A percentile compares a stretch with the other conserved stretches of the same genome.
Conservation (phyloP, 2,797 vertebrate species). For the Macroramphosus scolopax region DNA sequence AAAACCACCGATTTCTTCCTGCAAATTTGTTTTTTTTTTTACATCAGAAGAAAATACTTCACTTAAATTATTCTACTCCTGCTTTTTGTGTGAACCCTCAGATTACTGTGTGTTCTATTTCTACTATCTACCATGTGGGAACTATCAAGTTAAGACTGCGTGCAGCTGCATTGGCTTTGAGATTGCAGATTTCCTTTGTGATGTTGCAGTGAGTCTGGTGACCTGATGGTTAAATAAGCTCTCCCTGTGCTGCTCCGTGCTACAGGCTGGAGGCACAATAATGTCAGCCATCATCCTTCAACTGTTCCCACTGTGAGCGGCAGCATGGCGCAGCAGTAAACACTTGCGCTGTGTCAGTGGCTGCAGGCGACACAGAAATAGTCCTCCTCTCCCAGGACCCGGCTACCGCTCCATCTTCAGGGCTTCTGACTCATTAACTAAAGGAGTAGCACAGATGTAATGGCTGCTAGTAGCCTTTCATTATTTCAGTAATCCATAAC, state of each 20-base stretch:
- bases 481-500: constrained; percentile 65
- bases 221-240: constrained; percentile 74
- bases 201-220: constrained; percentile 56
- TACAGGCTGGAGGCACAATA: constrained; percentile 70
- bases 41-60: constrained; percentile 4
- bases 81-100: neutral
- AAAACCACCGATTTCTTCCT: constrained; percentile 4
- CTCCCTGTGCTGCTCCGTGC: constrained; percentile 61
- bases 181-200: constrained; percentile 34
- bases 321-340: constrained; percentile 73
- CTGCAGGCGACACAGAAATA: constrained; percentile 77
- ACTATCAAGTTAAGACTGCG: too few relatives aligned
- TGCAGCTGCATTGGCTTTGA: too few relatives aligned
- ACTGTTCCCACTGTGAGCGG: constrained; percentile 69
- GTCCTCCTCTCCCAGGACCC: constrained; percentile 64
- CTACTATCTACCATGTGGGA: too few relatives aligned
- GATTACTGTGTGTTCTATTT: too few relatives aligned
- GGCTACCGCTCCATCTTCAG: constrained; percentile 61
- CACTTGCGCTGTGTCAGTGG: constrained; percentile 74
- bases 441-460: constrained; percentile 44
- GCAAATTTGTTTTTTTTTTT: neutral
- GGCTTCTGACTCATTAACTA: constrained; percentile 65
- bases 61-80: constrained; percentile 19
- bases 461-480: constrained; percentile 56
- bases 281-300: constrained; percentile 77